Evolutionary conservation across 2,888 invertebrate genomes (phyloP), one percentile per base, ranked within the genome.

Genomic region (Pachymerium ferrugineum): DNA sequence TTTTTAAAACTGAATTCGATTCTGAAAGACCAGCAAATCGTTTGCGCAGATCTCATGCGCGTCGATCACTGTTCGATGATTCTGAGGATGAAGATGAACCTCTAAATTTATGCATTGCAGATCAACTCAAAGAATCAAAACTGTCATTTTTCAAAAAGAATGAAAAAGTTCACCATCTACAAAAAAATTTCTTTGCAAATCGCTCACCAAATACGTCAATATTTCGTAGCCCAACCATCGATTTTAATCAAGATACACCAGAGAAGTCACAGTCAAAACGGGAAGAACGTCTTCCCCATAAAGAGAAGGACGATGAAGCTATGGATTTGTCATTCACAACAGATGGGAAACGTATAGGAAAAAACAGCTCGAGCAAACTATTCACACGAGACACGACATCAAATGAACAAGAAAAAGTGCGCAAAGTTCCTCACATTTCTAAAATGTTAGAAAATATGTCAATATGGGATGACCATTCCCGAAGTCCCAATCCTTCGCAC

Each of bases 51-150:
- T 70, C 74, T 2, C 42, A 28, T 31, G 67, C 54, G 22, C 73
- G 62, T 33, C 70, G 47, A 29, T 73, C 73, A 47, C 31, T 69
- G 22, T 62, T 62, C 67, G 70, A 71, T 14, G 73, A 35, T 70
- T 19, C 31, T 25, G 73, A 75, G 35, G 74, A 74, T 28, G 73
- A 74, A 19, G 74, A 83, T 81, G 91, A 93, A 79, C 93, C 93
- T 0, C 83, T 94, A 4, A 94, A 94, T 83, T 86, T 94, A 3
- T 94, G 93, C 80, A 87, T 93, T 74, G 85, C 92, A 72, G 93
- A 93, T 35, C 72, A 67, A 5, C 16, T 33, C 22, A 73, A 73
- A n/a, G 42, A 28, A n/a, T 29, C 29, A n/a, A 29, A 28, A 19
- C n/a, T 25, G 42, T 14, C 42, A 4, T 47, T 47, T 10, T 28